Percentiles rank a stretch among this genome's conserved stretches.
phyloP scores from a whole-genome alignment of 2,113 vertebrate genomes.

The Otocyon megalotis region DNA sequence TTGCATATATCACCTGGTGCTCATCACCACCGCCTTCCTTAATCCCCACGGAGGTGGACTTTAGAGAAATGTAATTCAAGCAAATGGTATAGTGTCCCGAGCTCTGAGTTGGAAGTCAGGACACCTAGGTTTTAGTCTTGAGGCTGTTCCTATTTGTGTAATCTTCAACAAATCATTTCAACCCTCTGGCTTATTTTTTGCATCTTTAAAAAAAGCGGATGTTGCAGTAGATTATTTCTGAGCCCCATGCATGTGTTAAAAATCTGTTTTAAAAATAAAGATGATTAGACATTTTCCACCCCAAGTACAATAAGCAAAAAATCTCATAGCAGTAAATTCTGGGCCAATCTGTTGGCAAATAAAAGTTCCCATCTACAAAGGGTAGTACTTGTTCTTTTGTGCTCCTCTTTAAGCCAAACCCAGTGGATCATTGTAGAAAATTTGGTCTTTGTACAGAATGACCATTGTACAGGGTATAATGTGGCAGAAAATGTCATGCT shows the following conservation, averaged over 20 bases:
- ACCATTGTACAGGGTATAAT: neutral
- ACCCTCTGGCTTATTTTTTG: neutral
- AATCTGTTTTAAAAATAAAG: constrained; percentile 58
- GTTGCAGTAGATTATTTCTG: constrained; percentile 10
- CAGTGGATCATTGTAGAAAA: constrained; percentile 7
- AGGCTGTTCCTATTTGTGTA: constrained; percentile 32
- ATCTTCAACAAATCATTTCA: constrained; percentile 48
- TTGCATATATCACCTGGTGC: neutral
- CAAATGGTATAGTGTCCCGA: neutral
- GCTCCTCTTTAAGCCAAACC: constrained; percentile 41
- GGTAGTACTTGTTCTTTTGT: constrained; percentile 25
- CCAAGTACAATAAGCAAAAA: constrained; percentile 10
- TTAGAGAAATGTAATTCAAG: constrained; percentile 3
- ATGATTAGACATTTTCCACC: constrained; percentile 33
- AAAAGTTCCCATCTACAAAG: neutral
- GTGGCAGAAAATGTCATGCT: constrained; percentile 12
- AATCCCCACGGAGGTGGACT: neutral
- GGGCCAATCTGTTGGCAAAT: constrained; percentile 41
- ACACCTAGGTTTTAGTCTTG: neutral
- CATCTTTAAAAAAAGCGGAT: constrained; percentile 29
- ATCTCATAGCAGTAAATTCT: neutral
- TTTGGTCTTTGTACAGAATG: neutral
- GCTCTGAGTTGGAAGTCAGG: neutral
- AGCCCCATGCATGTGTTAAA: neutral
- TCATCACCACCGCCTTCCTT: neutral